Conservation (phyloP, 1,140 invertebrate species). For the Helicoverpa armigera region DNA sequence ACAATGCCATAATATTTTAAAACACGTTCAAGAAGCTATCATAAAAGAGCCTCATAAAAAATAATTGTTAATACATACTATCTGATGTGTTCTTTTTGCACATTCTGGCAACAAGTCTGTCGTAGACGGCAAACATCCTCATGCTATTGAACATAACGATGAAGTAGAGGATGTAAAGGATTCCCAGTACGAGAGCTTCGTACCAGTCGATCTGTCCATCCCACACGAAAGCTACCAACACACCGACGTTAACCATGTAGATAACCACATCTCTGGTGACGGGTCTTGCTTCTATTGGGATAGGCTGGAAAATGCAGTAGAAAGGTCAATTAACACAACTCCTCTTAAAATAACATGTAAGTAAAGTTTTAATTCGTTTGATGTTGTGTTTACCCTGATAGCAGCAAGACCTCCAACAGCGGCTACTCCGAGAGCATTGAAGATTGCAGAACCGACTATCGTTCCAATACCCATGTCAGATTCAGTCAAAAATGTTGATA, state of each 20-base stretch:
- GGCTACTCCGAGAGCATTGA: slow-evolving; percentile 95
- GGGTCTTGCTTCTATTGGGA: slow-evolving; percentile 94
- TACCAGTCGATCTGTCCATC: slow-evolving; percentile 93
- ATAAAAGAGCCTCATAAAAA: background rate
- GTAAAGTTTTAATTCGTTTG: background rate
- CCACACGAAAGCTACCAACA: slow-evolving; percentile 92
- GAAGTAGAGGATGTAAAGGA: slow-evolving; percentile 90
- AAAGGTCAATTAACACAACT: background rate
- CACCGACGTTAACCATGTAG: slow-evolving; percentile 92
- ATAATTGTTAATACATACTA: slow-evolving; percentile 53
- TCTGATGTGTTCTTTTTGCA: slow-evolving; percentile 49
- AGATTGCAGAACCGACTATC: slow-evolving; percentile 95
- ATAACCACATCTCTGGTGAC: slow-evolving; percentile 94
- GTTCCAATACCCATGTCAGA: slow-evolving; percentile 95
- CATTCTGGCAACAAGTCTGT: slow-evolving; percentile 51
- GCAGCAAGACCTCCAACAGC: slow-evolving; percentile 93
- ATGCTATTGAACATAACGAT: slow-evolving; percentile 81
- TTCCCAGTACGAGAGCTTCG: slow-evolving; percentile 90
- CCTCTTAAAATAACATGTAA: background rate
- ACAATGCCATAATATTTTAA: background rate
- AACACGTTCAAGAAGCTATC: no score
- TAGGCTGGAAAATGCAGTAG: slow-evolving; percentile 87
- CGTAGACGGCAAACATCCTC: slow-evolving; percentile 65
- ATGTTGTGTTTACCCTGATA: slow-evolving; percentile 87
- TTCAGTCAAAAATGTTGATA: slow-evolving; percentile 92